Percentiles rank a stretch among this genome's conserved stretches.
Conservation (phyloP, 2,113 vertebrate genomes). For the Etia nguti region DNA sequence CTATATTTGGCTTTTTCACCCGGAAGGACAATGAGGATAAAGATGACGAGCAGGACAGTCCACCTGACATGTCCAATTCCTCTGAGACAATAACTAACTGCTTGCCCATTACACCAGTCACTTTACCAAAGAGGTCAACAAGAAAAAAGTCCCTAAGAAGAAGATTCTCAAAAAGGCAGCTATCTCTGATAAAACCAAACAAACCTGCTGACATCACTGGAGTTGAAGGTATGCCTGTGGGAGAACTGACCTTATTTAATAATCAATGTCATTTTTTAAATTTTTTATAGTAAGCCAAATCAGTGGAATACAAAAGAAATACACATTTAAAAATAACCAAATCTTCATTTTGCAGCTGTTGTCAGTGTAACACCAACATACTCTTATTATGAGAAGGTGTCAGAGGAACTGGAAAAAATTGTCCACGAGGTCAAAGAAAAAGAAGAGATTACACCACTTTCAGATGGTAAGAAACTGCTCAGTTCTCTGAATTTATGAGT, state of each 20-base stretch:
- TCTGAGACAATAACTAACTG: not conserved
- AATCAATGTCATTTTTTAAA: not conserved
- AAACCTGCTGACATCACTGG: constrained; percentile 21
- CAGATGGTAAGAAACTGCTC: constrained; percentile 47
- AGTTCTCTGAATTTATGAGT: not conserved
- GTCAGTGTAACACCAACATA: constrained; percentile 53
- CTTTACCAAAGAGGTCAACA: not conserved
- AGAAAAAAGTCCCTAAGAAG: constrained; percentile 53
- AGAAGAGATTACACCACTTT: constrained; percentile 33
- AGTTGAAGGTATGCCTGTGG: constrained; percentile 38
- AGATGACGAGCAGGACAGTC: constrained; percentile 60
- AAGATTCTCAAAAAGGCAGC: constrained; percentile 53
- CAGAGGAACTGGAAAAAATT: constrained; percentile 74
- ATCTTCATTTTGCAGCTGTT: constrained; percentile 42
- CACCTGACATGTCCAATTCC: not conserved
- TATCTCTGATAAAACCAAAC: constrained; percentile 38
- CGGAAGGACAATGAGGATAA: constrained; percentile 70
- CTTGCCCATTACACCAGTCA: not conserved
- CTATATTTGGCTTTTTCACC: constrained; percentile 67
- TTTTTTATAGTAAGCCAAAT: not conserved
- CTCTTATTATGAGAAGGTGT: constrained; percentile 74
- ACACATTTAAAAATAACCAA: not conserved
- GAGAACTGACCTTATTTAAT: not conserved
- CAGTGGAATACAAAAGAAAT: not conserved
- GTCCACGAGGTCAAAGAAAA: constrained; percentile 69